Evolutionary conservation across 1,140 invertebrate genomes (phyloP).

Genomic region (Temnothorax curvispinosus): DNA sequence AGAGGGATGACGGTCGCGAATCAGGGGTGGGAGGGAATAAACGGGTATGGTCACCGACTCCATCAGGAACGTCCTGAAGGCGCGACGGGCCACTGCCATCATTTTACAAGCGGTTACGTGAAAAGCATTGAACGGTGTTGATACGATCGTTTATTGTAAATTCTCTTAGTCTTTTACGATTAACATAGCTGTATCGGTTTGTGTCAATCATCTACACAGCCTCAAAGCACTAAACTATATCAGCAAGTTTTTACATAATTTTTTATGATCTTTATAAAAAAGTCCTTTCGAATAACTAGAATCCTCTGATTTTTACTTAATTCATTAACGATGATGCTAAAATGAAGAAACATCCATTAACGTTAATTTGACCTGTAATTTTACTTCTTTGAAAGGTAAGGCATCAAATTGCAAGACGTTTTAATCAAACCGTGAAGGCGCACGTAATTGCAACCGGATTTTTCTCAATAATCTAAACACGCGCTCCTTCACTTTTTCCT

Average conservation of each 20-base stretch:
- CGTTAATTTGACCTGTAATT: background rate
- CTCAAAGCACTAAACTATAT: background rate
- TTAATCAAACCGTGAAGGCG: background rate
- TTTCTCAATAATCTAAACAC: conserved; percentile 18
- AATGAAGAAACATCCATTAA: background rate
- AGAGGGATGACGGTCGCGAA: conserved; percentile 42
- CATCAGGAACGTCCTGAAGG: conserved; percentile 61
- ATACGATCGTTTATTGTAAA: conserved; percentile 6
- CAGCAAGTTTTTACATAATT: background rate
- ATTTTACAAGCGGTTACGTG: conserved; percentile 6
- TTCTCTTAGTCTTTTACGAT: background rate
- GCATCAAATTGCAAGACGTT: background rate
- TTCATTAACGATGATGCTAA: background rate
- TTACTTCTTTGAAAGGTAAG: background rate
- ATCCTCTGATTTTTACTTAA: background rate
- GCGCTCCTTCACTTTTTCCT: conserved; percentile 41
- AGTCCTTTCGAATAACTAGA: background rate
- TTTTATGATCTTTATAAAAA: background rate
- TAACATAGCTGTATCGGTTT: no score
- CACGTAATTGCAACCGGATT: background rate
- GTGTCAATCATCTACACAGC: background rate
- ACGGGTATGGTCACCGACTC: conserved; percentile 66
- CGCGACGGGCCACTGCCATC: conserved; percentile 12
- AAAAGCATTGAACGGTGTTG: background rate
- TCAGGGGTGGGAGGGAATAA: background rate